Evolutionary conservation across 2,888 invertebrate genomes (phyloP).

Genomic region (Habrosyne pyritoides): DNA sequence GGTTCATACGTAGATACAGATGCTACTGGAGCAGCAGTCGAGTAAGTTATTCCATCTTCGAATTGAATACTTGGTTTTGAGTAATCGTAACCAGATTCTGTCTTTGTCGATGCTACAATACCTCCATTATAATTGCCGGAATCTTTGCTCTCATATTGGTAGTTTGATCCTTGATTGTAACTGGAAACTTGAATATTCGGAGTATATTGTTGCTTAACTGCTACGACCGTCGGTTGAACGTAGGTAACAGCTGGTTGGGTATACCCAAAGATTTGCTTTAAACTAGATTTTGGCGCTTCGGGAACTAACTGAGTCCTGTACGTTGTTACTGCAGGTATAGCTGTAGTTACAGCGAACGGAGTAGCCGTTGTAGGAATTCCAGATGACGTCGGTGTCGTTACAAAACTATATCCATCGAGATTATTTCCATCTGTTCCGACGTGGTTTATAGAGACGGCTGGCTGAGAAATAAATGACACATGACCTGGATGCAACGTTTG

Average conservation of each 20-base stretch:
- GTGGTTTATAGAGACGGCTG: slow-evolving; percentile 69
- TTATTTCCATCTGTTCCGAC: slow-evolving; percentile 65
- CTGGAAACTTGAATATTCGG: slow-evolving; percentile 55
- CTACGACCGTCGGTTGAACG: slow-evolving; percentile 64
- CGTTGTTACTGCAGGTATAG: slow-evolving; percentile 55
- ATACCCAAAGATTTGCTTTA: slow-evolving; percentile 74
- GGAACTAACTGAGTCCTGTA: slow-evolving; percentile 70
- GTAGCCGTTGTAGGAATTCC: slow-evolving; percentile 72
- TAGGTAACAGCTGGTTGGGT: slow-evolving; percentile 72
- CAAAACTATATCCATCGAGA: slow-evolving; percentile 62
- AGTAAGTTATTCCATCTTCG: slow-evolving; percentile 64
- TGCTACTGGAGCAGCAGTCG: slow-evolving; percentile 60
- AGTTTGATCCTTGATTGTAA: slow-evolving; percentile 57
- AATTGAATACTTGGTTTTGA: slow-evolving; percentile 66
- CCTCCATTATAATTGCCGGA: slow-evolving; percentile 27
- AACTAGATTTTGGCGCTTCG: slow-evolving; percentile 64
- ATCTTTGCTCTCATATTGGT: slow-evolving; percentile 48
- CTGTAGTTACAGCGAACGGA: slow-evolving; percentile 67
- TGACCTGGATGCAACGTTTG: slow-evolving; percentile 55
- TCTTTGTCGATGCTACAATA: slow-evolving; percentile 20
- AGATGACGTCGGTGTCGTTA: slow-evolving; percentile 72
- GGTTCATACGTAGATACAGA: slow-evolving; percentile 66
- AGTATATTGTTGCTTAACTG: slow-evolving; percentile 53
- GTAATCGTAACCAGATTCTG: slow-evolving; percentile 60
- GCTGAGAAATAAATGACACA: slow-evolving; percentile 57